Percentiles rank a stretch among this genome's conserved stretches.
phyloP scores from a whole-genome alignment of 2,113 vertebrate genomes.

The Calyptomena viridis region DNA sequence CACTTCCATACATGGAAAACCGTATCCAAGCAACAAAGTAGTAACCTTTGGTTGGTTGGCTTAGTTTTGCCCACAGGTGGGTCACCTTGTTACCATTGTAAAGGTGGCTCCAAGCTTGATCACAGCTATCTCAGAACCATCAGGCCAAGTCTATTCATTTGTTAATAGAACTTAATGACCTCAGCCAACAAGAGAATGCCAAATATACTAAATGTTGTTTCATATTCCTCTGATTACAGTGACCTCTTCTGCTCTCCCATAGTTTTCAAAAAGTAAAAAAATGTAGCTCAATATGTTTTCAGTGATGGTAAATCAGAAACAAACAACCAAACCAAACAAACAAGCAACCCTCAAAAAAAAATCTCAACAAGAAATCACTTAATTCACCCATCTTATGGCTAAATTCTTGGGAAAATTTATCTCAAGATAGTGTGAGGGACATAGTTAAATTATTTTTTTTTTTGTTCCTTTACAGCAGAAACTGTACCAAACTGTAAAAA shows the following conservation, averaged over 20 bases:
- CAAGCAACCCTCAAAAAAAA: neutral
- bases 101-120: too few species aligned
- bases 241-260: neutral
- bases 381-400: neutral
- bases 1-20: too few species aligned
- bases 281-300: neutral
- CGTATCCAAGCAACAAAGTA: too few species aligned
- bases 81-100: too few species aligned
- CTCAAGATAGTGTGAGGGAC: neutral
- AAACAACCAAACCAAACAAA: neutral
- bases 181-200: too few species aligned
- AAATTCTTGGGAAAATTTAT: neutral
- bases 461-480: neutral
- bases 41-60: too few species aligned
- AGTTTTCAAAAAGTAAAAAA: neutral
- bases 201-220: neutral
- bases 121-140: too few species aligned
- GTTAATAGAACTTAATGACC: too few species aligned
- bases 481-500: neutral
- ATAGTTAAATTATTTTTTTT: neutral
- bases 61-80: too few species aligned
- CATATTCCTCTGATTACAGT: neutral
- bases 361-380: neutral
- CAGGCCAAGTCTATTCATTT: too few species aligned
- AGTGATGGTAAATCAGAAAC: neutral